Evolutionary conservation across 2,113 vertebrate species (phyloP), one percentile per base, ranked within the genome.

Genomic region (Coptodon rendalli): DNA sequence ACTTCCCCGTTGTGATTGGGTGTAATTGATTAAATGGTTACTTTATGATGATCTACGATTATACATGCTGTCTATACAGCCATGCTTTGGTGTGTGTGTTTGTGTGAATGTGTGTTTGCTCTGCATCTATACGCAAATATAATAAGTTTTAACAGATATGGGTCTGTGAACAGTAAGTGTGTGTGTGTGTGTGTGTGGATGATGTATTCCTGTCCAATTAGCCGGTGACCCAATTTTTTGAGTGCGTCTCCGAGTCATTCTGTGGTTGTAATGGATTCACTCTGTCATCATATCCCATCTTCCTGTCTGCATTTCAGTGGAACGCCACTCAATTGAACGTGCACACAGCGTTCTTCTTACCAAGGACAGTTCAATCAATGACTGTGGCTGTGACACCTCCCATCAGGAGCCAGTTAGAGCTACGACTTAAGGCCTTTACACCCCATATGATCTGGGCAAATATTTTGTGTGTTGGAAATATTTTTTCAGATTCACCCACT

Each of bases 121-220:
- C 22, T 78, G 9, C 14, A 40, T 63, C 17, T 53, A 16, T 34
- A 38, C 9, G 7, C 14, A 85, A 66, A 85, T 86, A 17, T 57
- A 63, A 59, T 45, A 31, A 14, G 2, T 43, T 80, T 56, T 53
- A 48, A 78, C 73, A 80, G 27, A 38, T 31, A 43, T 71, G 31
- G 40, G 48, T 8, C 48, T 40, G 24, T 83, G 84, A 81, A 43
- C 22, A 29, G 27, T 82, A 76, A 48, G 68, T 17, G 66, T 73
- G 56, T 81, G 63, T 61, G 40, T 45, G 61, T 78, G 66, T 66
- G 57, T 79, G 54, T 84, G 43, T 48, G 5, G 78, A 85, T 86
- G 90, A 93, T 94, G 89, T 89, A 88, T 91, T 94, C 92, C 91
- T 92, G 88, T 89, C 92, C 94, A 92, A 96, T 95, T 95, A 95